Conservation (phyloP, 2,797 vertebrate species). For the Coccyzus lansbergi region DNA sequence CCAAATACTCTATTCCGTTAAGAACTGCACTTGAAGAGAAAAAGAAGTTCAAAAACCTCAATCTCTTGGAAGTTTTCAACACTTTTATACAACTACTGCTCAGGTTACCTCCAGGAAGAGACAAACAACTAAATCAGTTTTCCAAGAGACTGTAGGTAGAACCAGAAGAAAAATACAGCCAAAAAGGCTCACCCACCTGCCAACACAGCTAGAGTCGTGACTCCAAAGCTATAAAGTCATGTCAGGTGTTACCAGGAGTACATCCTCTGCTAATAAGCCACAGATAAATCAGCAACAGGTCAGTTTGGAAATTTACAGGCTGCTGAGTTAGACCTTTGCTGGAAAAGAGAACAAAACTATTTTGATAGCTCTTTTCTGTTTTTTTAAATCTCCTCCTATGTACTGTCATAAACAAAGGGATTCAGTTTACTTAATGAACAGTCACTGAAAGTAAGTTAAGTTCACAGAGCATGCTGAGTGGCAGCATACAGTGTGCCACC, state of each 20-base stretch:
- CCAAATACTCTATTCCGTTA: not conserved
- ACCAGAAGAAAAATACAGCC: not conserved
- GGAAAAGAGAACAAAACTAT: not conserved
- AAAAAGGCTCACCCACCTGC: not conserved
- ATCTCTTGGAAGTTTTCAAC: not conserved
- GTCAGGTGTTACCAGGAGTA: not conserved
- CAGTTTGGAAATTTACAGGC: not conserved
- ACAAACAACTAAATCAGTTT: not conserved
- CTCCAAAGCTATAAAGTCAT: not conserved
- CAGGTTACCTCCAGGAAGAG: not conserved
- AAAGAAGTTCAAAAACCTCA: not conserved
- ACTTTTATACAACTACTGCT: not conserved
- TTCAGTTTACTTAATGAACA: slow-evolving; percentile 6
- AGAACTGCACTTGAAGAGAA: not conserved
- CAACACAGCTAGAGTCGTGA: not conserved
- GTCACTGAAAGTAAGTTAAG: slow-evolving; percentile 3
- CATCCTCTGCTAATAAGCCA: not conserved
- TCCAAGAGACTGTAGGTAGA: not conserved
- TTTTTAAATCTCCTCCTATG: not conserved
- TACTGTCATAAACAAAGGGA: slow-evolving; percentile 6
- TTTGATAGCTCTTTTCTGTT: slow-evolving; percentile 23
- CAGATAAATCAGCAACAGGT: not conserved
- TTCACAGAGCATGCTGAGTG: not conserved
- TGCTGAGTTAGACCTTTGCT: not conserved
- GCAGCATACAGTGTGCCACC: not conserved